Percentiles rank a stretch among this genome's conserved stretches.
Conservation (phyloP, 2,888 invertebrate genomes). For the Caenorhabditis uteleia region DNA sequence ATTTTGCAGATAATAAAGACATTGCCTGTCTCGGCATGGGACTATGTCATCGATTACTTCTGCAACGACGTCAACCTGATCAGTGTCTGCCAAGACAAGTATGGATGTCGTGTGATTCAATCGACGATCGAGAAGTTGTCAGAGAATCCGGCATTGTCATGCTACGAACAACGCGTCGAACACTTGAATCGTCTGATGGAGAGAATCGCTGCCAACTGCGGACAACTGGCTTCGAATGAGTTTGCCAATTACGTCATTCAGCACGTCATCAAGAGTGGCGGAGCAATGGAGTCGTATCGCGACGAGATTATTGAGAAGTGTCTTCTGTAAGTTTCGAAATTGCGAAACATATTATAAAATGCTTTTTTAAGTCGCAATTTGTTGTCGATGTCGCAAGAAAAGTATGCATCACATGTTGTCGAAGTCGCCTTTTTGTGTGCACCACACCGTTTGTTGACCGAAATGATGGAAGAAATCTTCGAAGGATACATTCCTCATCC, state of each 20-base stretch:
- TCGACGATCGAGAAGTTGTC: constrained; percentile 58
- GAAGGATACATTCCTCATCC: constrained; percentile 57
- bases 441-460: constrained; percentile 30
- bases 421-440: constrained; percentile 55
- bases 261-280: constrained; percentile 45
- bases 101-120: constrained; percentile 59
- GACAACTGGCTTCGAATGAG: constrained; percentile 49
- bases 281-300: constrained; percentile 40
- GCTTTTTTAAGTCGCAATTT: constrained; percentile 40
- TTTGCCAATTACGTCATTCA: constrained; percentile 66
- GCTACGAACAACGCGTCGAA: constrained; percentile 15
- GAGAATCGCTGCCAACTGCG: constrained; percentile 29
- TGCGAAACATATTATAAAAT: too few relatives aligned
- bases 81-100: constrained; percentile 55
- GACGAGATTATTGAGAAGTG: constrained; percentile 52
- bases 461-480: constrained; percentile 59
- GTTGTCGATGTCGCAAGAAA: constrained; percentile 61
- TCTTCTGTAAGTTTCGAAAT: constrained; percentile 54
- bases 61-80: constrained; percentile 34
- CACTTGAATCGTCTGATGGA: constrained; percentile 27
- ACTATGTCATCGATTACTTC: constrained; percentile 40
- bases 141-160: constrained; percentile 11
- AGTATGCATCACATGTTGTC: constrained; percentile 64
- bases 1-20: constrained; percentile 35
- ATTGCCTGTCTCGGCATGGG: constrained; percentile 42